Conservation (phyloP, 2,113 vertebrate species). For the Ailurus styani region DNA sequence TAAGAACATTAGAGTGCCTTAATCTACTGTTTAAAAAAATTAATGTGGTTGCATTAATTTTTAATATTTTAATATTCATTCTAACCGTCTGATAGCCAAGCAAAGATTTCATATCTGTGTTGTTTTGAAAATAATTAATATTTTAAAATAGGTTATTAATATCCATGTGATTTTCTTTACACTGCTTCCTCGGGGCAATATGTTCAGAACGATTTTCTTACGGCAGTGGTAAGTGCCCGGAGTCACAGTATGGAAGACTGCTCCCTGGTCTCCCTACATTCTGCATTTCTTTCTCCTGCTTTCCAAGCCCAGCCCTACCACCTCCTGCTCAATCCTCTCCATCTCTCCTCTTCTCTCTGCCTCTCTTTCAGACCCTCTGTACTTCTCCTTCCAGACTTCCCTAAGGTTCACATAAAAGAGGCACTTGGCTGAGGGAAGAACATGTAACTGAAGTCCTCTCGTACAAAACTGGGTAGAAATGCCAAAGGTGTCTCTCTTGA, state of each 20-base stretch:
- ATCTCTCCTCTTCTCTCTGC: not conserved
- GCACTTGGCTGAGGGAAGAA: not conserved
- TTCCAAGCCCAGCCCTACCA: not conserved
- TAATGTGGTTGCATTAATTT: constrained; percentile 48
- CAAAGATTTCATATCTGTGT: not conserved
- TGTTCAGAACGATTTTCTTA: not conserved
- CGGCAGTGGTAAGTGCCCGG: not conserved
- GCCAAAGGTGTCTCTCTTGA: not conserved
- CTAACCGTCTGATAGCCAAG: not conserved
- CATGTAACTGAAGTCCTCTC: not conserved
- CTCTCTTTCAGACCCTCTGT: not conserved
- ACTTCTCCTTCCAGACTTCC: not conserved
- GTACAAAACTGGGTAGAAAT: not conserved
- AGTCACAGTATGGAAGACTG: not conserved
- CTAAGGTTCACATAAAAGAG: not conserved
- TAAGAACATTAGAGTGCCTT: constrained; percentile 29
- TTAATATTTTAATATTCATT: constrained; percentile 66
- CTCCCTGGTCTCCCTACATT: no score
- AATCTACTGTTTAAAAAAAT: constrained; percentile 39
- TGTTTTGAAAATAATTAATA: constrained; percentile 34
- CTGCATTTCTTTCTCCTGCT: not conserved
- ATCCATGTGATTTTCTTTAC: not conserved
- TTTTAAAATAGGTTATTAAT: not conserved
- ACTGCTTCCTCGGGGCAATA: not conserved
- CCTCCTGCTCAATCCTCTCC: not conserved